Conservation (phyloP, 2,888 invertebrate genomes). For the Belgica antarctica region DNA sequence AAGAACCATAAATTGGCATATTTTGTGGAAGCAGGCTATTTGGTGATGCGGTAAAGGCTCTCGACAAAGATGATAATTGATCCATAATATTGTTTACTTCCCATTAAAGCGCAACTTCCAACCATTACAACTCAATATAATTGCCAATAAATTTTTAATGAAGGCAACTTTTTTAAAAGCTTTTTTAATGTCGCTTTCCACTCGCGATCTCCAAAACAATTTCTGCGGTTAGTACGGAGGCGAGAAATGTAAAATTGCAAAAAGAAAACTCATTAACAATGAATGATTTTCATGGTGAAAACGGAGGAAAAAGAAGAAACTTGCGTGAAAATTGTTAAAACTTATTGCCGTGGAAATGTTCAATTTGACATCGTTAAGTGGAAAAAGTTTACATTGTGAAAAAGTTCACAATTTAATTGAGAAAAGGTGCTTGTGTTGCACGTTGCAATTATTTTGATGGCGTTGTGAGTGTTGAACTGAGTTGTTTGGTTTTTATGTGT, state of each 20-base stretch:
- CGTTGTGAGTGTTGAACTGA: too few relatives aligned
- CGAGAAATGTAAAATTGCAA: neutral
- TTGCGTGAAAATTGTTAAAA: neutral
- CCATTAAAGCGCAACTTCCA: slow-evolving; percentile 24
- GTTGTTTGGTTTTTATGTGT: too few relatives aligned
- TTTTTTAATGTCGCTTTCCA: slow-evolving; percentile 22
- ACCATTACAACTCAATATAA: slow-evolving; percentile 29
- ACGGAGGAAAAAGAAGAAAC: neutral
- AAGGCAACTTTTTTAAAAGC: slow-evolving; percentile 33
- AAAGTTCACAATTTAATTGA: slow-evolving; percentile 7
- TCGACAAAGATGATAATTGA: slow-evolving; percentile 14
- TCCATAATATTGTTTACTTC: slow-evolving; percentile 22
- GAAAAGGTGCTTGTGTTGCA: neutral
- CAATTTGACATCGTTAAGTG: neutral
- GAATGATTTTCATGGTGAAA: neutral
- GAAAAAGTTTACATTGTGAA: slow-evolving; percentile 6
- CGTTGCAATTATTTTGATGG: too few relatives aligned
- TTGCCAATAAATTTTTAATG: slow-evolving; percentile 40
- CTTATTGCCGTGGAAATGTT: neutral
- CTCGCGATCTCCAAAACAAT: neutral
- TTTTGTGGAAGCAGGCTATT: neutral
- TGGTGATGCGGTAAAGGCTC: too few relatives aligned
- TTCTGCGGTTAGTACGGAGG: neutral
- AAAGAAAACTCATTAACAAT: neutral
- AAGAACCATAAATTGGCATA: neutral